Evolutionary conservation across 2,888 invertebrate species (phyloP).

Genomic region (Campoletis raptor): DNA sequence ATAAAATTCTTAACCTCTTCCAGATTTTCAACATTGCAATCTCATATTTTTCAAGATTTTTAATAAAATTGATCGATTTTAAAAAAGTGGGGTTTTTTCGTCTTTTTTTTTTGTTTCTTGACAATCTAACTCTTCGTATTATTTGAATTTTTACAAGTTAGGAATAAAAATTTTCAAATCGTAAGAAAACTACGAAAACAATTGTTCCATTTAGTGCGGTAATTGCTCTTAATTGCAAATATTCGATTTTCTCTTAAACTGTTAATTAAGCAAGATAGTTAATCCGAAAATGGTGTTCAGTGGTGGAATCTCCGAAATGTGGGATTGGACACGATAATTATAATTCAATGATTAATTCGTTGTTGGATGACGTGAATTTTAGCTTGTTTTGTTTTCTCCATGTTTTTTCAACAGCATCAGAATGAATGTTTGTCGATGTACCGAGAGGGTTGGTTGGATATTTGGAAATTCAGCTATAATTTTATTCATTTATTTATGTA

Average conservation of each 20-base stretch:
- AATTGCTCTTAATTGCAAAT: neutral
- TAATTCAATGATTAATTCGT: conserved; percentile 29
- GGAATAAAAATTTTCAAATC: neutral
- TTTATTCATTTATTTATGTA: conserved; percentile 73
- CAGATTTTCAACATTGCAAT: neutral
- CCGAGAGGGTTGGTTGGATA: conserved; percentile 22
- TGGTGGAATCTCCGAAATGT: neutral
- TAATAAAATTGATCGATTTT: neutral
- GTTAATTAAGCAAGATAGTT: neutral
- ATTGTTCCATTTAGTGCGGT: neutral
- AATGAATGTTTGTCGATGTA: conserved; percentile 12
- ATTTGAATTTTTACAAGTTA: neutral
- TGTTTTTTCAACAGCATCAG: conserved; percentile 23
- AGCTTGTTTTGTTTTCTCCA: neutral
- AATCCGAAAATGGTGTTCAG: neutral
- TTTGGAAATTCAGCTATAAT: conserved; percentile 67
- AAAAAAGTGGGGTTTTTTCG: neutral
- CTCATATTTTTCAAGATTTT: neutral
- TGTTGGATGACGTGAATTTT: neutral
- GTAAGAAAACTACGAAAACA: neutral
- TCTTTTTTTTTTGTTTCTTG: neutral
- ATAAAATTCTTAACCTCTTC: neutral
- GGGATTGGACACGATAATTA: neutral
- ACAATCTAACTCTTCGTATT: neutral
- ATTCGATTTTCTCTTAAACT: neutral